These are phyloP conservation scores for Drosophila nigricruria DNA, from an alignment of 2,888 invertebrate genomes.

Conservation along the genomic window DNA sequence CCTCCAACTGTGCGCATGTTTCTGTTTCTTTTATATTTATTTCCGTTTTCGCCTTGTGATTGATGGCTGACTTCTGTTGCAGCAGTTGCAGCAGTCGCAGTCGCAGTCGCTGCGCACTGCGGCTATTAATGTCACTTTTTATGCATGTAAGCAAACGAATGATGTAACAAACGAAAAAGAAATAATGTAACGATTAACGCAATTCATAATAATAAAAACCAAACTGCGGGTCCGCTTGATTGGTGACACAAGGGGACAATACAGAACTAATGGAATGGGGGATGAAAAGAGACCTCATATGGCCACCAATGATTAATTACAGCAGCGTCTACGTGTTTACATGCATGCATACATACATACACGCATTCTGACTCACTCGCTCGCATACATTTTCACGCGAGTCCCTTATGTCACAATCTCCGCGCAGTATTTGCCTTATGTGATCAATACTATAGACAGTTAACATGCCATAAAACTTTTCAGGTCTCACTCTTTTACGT, in stretches of 20 bases:
- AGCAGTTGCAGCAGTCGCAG: no score
- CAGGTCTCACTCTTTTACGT: conserved; percentile 38
- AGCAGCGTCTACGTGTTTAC: conserved; percentile 11
- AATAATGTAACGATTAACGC: conserved; percentile 64
- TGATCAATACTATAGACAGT: conserved; percentile 59
- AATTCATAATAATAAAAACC: conserved; percentile 66
- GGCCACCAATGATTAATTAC: conserved; percentile 62
- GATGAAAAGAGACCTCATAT: conserved; percentile 18
- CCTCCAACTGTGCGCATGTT: conserved; percentile 43
- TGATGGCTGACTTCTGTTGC: conserved; percentile 71
- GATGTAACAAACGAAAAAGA: conserved; percentile 67
- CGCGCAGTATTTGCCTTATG: conserved; percentile 42
- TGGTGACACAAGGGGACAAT: conserved; percentile 15
- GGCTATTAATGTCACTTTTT: conserved; percentile 61
- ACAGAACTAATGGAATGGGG: not conserved
- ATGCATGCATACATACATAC: not conserved
- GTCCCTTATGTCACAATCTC: conserved; percentile 29
- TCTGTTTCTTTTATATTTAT: conserved; percentile 66
- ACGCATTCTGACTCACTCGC: not conserved
- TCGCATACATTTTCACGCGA: conserved; percentile 24
- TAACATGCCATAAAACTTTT: conserved; percentile 67
- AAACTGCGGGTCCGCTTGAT: conserved; percentile 54
- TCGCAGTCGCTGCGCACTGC: conserved; percentile 13
- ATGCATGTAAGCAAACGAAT: conserved; percentile 51
- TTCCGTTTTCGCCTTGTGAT: conserved; percentile 71